A percentile compares a stretch with the other conserved stretches of the same genome.
Evolutionary conservation across 1,140 invertebrate genomes (phyloP).

Genomic region (Bombus sibiricus): DNA sequence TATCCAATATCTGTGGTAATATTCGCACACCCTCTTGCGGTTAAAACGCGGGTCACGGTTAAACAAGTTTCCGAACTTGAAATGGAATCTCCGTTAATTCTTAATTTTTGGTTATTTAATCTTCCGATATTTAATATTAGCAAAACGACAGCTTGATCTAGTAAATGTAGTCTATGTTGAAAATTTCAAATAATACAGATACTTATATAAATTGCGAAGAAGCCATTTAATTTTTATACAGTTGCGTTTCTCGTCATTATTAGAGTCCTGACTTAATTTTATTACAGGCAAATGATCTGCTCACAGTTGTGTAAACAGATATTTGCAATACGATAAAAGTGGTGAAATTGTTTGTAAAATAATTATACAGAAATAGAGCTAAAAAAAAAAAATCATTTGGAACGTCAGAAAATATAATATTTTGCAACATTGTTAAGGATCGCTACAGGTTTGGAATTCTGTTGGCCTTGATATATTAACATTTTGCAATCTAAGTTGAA

Average conservation of each 20-base stretch:
- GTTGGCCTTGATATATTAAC: no score
- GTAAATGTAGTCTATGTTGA: not conserved
- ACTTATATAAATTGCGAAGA: not conserved
- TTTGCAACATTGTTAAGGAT: no score
- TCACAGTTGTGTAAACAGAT: not conserved
- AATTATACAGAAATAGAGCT: no score
- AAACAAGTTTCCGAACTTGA: no score
- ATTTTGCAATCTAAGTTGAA: no score
- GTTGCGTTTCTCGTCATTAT: not conserved
- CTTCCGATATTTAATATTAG: not conserved
- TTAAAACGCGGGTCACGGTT: not conserved
- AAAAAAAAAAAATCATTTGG: no score
- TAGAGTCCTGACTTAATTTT: not conserved
- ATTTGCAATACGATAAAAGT: no score
- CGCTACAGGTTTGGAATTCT: no score
- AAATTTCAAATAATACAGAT: not conserved
- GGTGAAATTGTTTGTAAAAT: no score
- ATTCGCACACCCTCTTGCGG: not conserved
- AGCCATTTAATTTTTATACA: no score
- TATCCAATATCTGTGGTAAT: conserved; percentile 1
- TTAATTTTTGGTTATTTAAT: not conserved
- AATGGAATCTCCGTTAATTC: not conserved
- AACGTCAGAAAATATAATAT: no score
- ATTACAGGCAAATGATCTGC: not conserved
- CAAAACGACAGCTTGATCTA: not conserved